These are phyloP conservation scores for Nesospiza acunhae DNA, from an alignment of 2,113 vertebrate species.

Conservation along the genomic window DNA sequence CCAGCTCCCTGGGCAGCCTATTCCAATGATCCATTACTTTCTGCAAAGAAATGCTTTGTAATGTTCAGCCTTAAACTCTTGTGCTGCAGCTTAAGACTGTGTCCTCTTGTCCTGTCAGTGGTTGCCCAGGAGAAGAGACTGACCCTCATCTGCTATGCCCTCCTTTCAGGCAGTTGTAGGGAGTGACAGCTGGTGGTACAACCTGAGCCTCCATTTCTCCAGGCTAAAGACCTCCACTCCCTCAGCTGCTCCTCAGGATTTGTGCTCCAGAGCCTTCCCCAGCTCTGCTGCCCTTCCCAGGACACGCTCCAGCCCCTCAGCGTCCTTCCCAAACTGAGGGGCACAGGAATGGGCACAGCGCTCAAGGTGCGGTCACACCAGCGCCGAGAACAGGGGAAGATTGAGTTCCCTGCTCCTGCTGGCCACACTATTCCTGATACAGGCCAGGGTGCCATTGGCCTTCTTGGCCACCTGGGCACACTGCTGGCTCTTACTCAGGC, in stretches of 20 bases:
- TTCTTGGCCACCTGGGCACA: background rate
- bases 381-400: background rate
- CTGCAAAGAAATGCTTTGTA: background rate
- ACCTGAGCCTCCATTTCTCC: background rate
- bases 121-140: background rate
- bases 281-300: background rate
- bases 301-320: background rate
- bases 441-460: no score
- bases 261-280: background rate
- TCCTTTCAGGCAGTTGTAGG: background rate
- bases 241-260: background rate
- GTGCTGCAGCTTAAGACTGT: background rate
- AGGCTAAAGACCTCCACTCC: background rate
- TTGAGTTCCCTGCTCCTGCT: background rate
- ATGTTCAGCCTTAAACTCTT: background rate
- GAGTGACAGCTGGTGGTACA: no score
- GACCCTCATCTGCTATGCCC: rapidly evolving
- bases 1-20: background rate
- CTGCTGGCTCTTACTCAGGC: background rate
- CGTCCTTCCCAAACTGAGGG: background rate
- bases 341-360: background rate
- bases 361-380: rapidly evolving
- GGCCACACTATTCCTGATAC: background rate
- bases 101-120: background rate
- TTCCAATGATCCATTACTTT: background rate